phyloP scores from a whole-genome alignment of 2,797 vertebrate species.

The Syngnathus acus region DNA sequence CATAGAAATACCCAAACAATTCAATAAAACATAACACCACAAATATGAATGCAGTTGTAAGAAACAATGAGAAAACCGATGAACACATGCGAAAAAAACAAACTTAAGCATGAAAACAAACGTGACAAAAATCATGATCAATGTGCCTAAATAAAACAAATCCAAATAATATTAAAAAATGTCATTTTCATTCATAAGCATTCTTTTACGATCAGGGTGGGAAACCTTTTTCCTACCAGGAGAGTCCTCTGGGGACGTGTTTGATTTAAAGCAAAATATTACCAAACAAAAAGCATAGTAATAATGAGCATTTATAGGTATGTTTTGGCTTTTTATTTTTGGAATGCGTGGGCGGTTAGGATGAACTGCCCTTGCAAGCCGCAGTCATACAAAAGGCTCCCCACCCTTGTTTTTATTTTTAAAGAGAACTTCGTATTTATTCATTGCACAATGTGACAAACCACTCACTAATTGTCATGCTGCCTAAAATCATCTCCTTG shows the following conservation, averaged over 20 bases:
- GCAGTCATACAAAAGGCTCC: not conserved
- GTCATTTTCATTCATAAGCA: not conserved
- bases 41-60: not conserved
- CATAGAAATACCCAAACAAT: too few species aligned
- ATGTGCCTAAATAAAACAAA: not conserved
- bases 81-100: not conserved
- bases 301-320: not conserved
- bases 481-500: not conserved
- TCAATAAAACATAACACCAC: not conserved
- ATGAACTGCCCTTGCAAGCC: not conserved
- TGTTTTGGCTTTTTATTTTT: not conserved
- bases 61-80: not conserved
- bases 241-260: not conserved
- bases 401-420: not conserved
- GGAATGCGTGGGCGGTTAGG: not conserved
- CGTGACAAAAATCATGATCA: not conserved
- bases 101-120: constrained; percentile 1
- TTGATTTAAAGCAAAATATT: too few species aligned
- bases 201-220: not conserved
- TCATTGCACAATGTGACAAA: not conserved
- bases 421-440: not conserved
- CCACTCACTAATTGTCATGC: not conserved
- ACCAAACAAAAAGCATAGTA: not conserved
- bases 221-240: not conserved
- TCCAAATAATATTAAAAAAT: not conserved